Conservation (phyloP, 2,113 vertebrate species). For the Elachura formosa region DNA sequence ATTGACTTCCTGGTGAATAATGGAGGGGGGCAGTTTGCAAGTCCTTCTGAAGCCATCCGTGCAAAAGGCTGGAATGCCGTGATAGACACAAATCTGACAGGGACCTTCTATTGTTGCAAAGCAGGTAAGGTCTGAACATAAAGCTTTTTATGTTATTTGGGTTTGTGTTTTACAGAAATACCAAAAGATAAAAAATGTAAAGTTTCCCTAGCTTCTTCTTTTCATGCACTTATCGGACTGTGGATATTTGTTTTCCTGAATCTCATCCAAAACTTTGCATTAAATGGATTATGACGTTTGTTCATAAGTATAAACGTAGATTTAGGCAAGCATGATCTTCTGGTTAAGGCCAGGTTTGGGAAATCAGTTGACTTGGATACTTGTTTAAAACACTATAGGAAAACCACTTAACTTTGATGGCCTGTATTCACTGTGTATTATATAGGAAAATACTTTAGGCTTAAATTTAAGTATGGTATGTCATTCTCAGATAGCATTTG, state of each 20-base stretch:
- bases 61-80: conserved; percentile 93
- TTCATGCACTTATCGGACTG: neutral
- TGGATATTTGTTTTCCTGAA: neutral
- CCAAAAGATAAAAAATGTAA: neutral
- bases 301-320: neutral
- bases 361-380: neutral
- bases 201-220: neutral
- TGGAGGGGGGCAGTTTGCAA: conserved; percentile 87
- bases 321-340: neutral
- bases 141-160: neutral
- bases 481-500: neutral
- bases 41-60: conserved; percentile 75
- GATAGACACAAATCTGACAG: conserved; percentile 92
- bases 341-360: neutral
- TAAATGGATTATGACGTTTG: neutral
- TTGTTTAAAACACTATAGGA: neutral
- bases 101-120: conserved; percentile 93
- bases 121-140: conserved; percentile 69
- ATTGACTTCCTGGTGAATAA: conserved; percentile 95
- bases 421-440: neutral
- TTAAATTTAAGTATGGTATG: neutral
- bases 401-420: neutral
- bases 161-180: neutral
- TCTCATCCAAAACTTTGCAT: neutral
- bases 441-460: neutral